Percentiles rank a stretch among this genome's conserved stretches.
phyloP scores from a whole-genome alignment of 2,888 invertebrate species.

The Minunthozetes semirufus region DNA sequence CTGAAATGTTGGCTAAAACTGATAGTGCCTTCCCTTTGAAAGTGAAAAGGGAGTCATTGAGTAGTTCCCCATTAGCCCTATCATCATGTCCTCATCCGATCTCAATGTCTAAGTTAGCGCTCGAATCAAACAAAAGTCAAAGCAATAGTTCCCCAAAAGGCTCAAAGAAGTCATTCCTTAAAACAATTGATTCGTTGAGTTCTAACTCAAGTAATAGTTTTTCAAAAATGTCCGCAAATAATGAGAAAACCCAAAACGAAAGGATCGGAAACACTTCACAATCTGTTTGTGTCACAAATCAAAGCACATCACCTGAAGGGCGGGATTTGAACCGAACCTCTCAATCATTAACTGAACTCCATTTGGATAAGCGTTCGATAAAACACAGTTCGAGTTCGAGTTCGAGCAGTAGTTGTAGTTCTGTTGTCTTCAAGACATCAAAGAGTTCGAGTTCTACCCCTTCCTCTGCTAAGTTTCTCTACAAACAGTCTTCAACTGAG shows the following conservation, averaged over 20 bases:
- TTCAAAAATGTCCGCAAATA: background rate
- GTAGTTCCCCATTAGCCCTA: constrained; percentile 9
- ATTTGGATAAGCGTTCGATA: background rate
- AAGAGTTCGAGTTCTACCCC: background rate
- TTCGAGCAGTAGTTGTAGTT: constrained; percentile 1
- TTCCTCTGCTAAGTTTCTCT: constrained; percentile 4
- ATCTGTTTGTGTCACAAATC: background rate
- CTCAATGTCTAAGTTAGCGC: background rate
- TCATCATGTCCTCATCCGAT: background rate
- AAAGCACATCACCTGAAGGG: background rate
- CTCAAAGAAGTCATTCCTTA: constrained; percentile 6
- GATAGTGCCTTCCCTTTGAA: background rate
- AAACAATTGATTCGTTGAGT: background rate
- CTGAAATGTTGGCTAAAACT: too few species aligned
- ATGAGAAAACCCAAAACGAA: background rate
- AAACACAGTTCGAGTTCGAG: constrained; percentile 23
- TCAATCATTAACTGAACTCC: background rate
- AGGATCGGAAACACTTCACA: background rate
- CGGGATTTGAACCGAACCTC: background rate
- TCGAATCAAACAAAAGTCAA: constrained; percentile 7
- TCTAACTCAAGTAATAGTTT: background rate
- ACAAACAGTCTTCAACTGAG: constrained; percentile 3
- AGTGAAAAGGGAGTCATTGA: constrained; percentile 6
- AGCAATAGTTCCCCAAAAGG: background rate
- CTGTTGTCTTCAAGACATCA: background rate